Conservation (phyloP, 2,888 invertebrate species). For the Andrena bucephala region DNA sequence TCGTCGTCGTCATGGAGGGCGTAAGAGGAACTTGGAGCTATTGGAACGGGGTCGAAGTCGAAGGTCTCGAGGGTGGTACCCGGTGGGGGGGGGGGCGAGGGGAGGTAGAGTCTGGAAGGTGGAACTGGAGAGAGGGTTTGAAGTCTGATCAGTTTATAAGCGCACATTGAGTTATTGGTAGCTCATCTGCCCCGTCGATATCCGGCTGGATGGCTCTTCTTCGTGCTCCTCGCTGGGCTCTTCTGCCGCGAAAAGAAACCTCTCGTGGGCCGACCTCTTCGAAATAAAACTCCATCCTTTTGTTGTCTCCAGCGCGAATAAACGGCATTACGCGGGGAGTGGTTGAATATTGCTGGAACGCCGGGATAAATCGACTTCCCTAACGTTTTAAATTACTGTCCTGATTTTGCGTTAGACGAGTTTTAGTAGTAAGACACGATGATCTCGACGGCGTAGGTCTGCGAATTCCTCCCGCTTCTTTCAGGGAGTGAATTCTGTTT, state of each 20-base stretch:
- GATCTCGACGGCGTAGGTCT: not conserved
- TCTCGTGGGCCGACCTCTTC: slow-evolving; percentile 23
- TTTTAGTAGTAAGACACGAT: not conserved
- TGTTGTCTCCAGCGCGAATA: slow-evolving; percentile 24
- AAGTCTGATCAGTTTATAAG: slow-evolving; percentile 83
- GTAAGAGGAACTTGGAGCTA: slow-evolving; percentile 71
- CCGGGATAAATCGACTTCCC: not conserved
- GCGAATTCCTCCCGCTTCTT: not conserved
- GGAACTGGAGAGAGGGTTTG: slow-evolving; percentile 55
- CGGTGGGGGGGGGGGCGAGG: not conserved
- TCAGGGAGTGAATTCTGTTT: too few relatives aligned
- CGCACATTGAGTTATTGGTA: slow-evolving; percentile 83
- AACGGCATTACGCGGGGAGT: slow-evolving; percentile 10
- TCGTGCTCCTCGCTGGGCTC: slow-evolving; percentile 53
- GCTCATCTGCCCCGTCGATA: slow-evolving; percentile 81
- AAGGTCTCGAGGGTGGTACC: slow-evolving; percentile 58
- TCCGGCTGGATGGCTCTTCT: slow-evolving; percentile 78
- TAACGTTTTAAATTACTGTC: not conserved
- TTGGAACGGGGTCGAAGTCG: slow-evolving; percentile 73
- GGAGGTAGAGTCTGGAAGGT: slow-evolving; percentile 12
- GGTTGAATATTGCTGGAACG: not conserved
- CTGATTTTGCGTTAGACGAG: not conserved
- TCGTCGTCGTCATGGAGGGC: slow-evolving; percentile 62
- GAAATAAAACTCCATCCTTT: slow-evolving; percentile 46
- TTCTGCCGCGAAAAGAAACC: slow-evolving; percentile 46